Conservation (phyloP, 2,113 vertebrate species). For the Hoplias malabaricus region DNA sequence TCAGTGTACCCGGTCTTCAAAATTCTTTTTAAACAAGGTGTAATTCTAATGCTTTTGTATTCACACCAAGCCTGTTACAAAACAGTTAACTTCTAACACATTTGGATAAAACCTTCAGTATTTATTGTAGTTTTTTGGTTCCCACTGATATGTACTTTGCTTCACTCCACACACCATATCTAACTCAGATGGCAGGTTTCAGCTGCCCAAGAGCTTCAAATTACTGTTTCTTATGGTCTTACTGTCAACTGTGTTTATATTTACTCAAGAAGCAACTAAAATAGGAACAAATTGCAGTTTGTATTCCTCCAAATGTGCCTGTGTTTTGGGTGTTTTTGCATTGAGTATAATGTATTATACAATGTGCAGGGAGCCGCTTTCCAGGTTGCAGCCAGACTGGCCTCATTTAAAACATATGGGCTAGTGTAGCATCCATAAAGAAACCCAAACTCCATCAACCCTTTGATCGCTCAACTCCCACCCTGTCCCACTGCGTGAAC, state of each 20-base stretch:
- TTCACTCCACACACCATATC: conserved; percentile 5
- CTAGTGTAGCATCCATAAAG: conserved; percentile 22
- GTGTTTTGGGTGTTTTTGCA: conserved; percentile 4
- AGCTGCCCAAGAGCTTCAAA: conserved; percentile 7
- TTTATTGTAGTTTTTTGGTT: conserved; percentile 1
- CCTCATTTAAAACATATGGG: conserved; percentile 43
- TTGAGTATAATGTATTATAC: conserved; percentile 28
- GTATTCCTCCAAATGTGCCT: not conserved
- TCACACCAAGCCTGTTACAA: not conserved
- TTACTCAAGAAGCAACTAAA: conserved; percentile 14
- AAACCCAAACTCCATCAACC: not conserved
- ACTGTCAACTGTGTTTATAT: conserved; percentile 32
- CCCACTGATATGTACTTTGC: conserved; percentile 12
- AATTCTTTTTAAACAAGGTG: not conserved
- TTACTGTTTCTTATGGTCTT: not conserved
- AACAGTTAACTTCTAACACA: not conserved
- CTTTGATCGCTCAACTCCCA: conserved; percentile 18
- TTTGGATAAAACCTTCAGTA: not conserved
- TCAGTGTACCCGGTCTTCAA: not conserved
- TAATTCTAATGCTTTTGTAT: not conserved
- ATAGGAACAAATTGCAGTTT: conserved; percentile 35
- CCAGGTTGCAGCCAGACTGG: conserved; percentile 39
- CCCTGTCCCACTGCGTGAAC: not conserved
- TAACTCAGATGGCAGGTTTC: conserved; percentile 23
- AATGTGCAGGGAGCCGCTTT: conserved; percentile 17